phyloP scores from a whole-genome alignment of 1,140 invertebrate genomes.

The Hormaphis cornu region DNA sequence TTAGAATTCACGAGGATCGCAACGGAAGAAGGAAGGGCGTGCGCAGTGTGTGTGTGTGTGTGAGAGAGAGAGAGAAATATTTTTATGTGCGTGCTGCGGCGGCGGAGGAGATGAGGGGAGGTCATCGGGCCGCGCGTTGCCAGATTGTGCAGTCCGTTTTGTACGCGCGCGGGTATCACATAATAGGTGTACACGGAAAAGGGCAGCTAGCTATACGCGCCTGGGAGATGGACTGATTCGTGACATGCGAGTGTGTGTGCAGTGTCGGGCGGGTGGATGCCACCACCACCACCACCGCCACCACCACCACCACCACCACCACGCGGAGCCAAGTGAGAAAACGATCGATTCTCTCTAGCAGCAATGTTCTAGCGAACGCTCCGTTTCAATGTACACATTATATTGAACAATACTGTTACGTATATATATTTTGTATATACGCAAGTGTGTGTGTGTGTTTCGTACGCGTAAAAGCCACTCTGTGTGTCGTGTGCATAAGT shows the following conservation, averaged over 20 bases:
- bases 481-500: constrained; percentile 32
- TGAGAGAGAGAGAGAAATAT: constrained; percentile 5
- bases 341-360: constrained; percentile 27
- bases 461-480: constrained; percentile 22
- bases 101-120: constrained; percentile 6
- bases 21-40: not conserved
- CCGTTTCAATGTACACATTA: too few relatives aligned
- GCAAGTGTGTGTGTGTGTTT: not conserved
- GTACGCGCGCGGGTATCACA: not conserved
- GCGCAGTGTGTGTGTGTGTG: not conserved
- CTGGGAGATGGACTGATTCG: constrained; percentile 29
- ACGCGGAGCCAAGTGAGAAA: constrained; percentile 15
- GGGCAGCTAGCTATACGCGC: too few relatives aligned
- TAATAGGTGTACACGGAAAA: too few relatives aligned
- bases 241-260: not conserved
- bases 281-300: too few relatives aligned
- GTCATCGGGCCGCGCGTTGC: constrained; percentile 19
- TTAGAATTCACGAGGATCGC: constrained; percentile 2
- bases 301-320: too few relatives aligned
- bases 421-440: constrained; percentile 16
- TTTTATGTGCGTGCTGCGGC: not conserved
- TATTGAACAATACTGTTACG: too few relatives aligned
- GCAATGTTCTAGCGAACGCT: constrained; percentile 26
- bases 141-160: constrained; percentile 11
- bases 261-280: constrained; percentile 6